phyloP scores from a whole-genome alignment of 1,140 invertebrate genomes.

The Eupristina koningsbergeri region DNA sequence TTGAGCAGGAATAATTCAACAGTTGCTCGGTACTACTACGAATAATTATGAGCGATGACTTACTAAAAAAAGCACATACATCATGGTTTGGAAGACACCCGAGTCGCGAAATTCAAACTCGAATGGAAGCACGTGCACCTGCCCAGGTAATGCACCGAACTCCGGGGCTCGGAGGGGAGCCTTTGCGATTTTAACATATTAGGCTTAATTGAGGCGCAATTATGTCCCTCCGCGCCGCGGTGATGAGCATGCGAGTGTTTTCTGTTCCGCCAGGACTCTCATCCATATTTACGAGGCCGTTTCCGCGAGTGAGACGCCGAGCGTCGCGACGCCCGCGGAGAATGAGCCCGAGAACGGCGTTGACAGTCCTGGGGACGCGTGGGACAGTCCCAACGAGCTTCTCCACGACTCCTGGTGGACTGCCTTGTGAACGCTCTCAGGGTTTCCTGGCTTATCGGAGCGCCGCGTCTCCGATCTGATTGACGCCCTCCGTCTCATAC shows the following conservation, averaged over 20 bases:
- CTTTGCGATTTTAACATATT: conserved; percentile 70
- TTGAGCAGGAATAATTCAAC: neutral
- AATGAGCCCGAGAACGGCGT: conserved; percentile 53
- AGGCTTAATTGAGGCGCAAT: conserved; percentile 71
- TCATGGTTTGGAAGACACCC: neutral
- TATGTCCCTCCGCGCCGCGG: conserved; percentile 62
- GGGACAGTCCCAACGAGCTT: conserved; percentile 55
- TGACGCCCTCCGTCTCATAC: neutral
- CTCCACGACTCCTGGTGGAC: too few relatives aligned
- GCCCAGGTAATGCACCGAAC: neutral
- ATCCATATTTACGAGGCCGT: conserved; percentile 67
- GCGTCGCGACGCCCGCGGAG: neutral
- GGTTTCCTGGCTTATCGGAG: conserved; percentile 1
- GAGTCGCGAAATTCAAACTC: neutral
- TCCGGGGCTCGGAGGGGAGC: conserved; percentile 5
- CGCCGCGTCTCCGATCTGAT: neutral
- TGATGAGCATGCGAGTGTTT: conserved; percentile 64
- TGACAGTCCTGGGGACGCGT: conserved; percentile 61
- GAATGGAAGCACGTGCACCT: neutral
- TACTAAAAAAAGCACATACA: neutral
- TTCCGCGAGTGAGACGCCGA: conserved; percentile 55
- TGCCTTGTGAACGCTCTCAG: neutral
- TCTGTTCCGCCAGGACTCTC: conserved; percentile 58
- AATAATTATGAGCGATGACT: neutral
- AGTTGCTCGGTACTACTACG: neutral